Conservation (phyloP, 2,113 vertebrate species). For the rabbit (Oryctolagus cuniculus) region DNA sequence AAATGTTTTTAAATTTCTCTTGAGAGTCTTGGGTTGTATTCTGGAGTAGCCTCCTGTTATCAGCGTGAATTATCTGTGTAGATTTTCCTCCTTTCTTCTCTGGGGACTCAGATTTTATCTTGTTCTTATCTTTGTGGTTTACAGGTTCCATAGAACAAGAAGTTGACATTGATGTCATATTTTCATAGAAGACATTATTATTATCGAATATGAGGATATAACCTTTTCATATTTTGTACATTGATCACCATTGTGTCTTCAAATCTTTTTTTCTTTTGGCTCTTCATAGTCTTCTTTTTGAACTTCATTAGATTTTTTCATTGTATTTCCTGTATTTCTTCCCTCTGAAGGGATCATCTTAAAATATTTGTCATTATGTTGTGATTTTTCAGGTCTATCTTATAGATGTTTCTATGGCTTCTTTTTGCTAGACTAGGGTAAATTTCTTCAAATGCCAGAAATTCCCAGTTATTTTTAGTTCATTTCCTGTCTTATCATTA, state of each 20-base stretch:
- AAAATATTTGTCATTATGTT: neutral
- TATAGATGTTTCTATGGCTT: neutral
- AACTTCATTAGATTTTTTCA: neutral
- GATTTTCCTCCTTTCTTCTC: neutral
- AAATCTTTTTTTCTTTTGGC: neutral
- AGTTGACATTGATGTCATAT: neutral
- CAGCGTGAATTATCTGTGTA: neutral
- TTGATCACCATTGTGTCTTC: neutral
- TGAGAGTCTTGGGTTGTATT: neutral
- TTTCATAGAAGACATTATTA: slow-evolving; percentile 12
- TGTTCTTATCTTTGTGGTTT: neutral
- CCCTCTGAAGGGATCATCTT: neutral
- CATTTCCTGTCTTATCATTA: neutral
- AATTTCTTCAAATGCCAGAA: slow-evolving; percentile 31
- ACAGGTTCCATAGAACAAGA: neutral
- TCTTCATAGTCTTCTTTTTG: neutral
- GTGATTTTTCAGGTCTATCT: neutral
- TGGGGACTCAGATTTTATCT: neutral
- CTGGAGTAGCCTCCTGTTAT: neutral
- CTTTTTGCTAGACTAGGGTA: neutral
- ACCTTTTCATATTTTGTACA: neutral
- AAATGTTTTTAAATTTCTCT: neutral
- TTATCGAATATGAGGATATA: neutral
- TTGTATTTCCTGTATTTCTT: neutral
- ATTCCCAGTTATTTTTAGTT: neutral